Evolutionary conservation across 2,797 vertebrate species (phyloP).

Genomic region (Oreochromis grahami): DNA sequence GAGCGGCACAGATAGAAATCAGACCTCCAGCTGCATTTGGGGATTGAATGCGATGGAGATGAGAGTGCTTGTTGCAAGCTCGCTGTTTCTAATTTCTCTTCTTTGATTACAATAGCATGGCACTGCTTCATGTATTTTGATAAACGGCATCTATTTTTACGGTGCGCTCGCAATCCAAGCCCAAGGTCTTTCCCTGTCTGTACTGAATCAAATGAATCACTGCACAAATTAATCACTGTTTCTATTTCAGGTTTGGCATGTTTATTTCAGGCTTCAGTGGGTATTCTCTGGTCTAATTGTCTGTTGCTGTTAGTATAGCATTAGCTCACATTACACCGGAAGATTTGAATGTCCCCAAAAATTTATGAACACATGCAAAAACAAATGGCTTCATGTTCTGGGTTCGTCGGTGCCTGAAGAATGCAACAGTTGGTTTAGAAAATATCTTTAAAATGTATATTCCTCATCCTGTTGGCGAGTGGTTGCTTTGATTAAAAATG

Average conservation of each 20-base stretch:
- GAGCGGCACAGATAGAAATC: slow-evolving; percentile 38
- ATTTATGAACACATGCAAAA: not conserved
- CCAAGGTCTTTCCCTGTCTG: not conserved
- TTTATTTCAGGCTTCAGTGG: not conserved
- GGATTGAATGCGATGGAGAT: slow-evolving; percentile 12
- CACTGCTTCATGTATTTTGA: not conserved
- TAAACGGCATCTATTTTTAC: not conserved
- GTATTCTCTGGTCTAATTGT: not conserved
- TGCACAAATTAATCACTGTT: not conserved
- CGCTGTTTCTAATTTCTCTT: not conserved
- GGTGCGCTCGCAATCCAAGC: not conserved
- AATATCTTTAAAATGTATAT: not conserved
- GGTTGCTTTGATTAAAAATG: not conserved
- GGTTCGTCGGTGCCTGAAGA: not conserved
- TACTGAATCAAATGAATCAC: not conserved
- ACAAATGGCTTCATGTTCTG: not conserved
- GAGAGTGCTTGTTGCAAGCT: slow-evolving; percentile 4
- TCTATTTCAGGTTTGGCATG: not conserved
- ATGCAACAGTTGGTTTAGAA: not conserved
- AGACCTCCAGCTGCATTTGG: slow-evolving; percentile 31
- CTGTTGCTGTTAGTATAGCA: not conserved
- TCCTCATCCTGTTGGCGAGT: not conserved
- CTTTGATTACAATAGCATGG: not conserved
- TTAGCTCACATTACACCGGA: not conserved
- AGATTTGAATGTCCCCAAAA: not conserved